These are phyloP conservation scores for Chiroxiphia lanceolata DNA, from an alignment of 2,797 vertebrate genomes.

Conservation along the genomic window DNA sequence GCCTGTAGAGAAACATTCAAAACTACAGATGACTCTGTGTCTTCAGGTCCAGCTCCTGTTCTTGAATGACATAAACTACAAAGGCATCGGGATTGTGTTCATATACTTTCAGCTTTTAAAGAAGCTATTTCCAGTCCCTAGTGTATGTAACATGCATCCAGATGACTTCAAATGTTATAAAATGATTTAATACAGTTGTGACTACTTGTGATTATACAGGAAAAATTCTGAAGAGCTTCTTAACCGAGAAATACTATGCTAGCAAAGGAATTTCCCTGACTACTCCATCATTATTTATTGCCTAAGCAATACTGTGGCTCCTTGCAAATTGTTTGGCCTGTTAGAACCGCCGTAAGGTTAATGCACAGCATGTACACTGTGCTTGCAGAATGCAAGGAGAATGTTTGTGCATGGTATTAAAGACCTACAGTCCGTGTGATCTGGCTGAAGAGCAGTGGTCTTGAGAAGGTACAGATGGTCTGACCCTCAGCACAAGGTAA, in stretches of 20 bases:
- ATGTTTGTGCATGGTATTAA: background rate
- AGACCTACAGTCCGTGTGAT: background rate
- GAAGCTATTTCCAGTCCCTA: background rate
- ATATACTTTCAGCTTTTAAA: background rate
- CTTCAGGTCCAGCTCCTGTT: background rate
- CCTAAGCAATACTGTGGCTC: background rate
- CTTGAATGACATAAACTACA: background rate
- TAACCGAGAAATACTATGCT: background rate
- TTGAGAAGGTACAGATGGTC: background rate
- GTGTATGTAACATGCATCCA: background rate
- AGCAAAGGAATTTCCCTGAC: background rate
- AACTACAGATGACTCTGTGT: background rate
- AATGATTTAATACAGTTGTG: background rate
- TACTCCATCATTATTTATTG: background rate
- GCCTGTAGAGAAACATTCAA: background rate
- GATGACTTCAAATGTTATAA: background rate
- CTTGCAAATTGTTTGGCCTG: background rate
- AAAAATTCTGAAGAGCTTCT: background rate
- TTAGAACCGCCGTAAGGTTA: background rate
- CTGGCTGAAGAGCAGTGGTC: background rate
- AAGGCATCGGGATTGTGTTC: background rate
- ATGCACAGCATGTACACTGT: background rate
- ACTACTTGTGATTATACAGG: accelerated
- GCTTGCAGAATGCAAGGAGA: background rate
- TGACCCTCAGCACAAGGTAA: background rate